phyloP scores from a whole-genome alignment of 1,140 invertebrate species.

The Ceratina japonica region DNA sequence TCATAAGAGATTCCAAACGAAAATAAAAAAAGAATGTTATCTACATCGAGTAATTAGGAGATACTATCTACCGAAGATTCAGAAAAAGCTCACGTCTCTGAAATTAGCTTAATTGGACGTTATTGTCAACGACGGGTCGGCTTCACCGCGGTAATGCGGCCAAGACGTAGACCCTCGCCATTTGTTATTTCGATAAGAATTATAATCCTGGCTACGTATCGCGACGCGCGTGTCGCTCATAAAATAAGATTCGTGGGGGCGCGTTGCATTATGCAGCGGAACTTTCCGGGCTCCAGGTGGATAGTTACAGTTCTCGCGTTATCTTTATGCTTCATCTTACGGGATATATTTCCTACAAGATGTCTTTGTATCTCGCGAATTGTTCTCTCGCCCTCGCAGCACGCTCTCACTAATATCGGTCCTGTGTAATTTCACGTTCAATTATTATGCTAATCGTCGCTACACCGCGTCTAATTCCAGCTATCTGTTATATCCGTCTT shows the following conservation, averaged over 20 bases:
- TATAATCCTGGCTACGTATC: constrained; percentile 19
- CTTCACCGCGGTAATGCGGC: too few relatives aligned
- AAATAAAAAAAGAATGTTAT: too few relatives aligned
- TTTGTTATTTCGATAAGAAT: constrained; percentile 35
- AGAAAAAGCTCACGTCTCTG: too few relatives aligned
- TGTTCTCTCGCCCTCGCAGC: not conserved
- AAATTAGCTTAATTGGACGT: too few relatives aligned
- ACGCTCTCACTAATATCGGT: not conserved
- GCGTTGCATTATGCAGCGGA: constrained; percentile 19
- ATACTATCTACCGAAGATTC: too few relatives aligned
- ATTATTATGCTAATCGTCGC: too few relatives aligned
- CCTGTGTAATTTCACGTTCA: not conserved
- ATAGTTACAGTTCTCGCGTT: constrained; percentile 35
- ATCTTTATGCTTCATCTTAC: constrained; percentile 28
- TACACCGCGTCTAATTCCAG: too few relatives aligned
- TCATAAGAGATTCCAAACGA: too few relatives aligned
- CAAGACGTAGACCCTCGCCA: not conserved
- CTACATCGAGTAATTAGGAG: too few relatives aligned
- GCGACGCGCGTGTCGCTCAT: not conserved
- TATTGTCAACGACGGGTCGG: too few relatives aligned
- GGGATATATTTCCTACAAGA: constrained; percentile 16
- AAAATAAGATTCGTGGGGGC: constrained; percentile 26
- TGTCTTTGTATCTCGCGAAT: constrained; percentile 25
- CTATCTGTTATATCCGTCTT: too few relatives aligned
- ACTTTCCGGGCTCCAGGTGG: constrained; percentile 30